These are phyloP conservation scores for Sebastes dallii DNA, from an alignment of 2,797 vertebrate genomes.

Conservation along the genomic window DNA sequence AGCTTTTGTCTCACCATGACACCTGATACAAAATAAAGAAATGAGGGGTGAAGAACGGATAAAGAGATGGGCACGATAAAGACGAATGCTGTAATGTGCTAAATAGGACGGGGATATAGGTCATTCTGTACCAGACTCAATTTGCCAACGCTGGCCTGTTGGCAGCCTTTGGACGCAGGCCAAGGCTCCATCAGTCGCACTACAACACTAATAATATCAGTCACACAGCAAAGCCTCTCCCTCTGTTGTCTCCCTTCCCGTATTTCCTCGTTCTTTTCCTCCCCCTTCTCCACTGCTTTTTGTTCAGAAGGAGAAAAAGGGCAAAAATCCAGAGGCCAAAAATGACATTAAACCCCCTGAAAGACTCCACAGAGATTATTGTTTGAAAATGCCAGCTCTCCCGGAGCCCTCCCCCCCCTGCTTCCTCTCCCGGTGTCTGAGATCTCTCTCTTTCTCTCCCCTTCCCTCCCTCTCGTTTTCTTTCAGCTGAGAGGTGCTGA, in stretches of 20 bases:
- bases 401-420: neutral
- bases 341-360: constrained; percentile 71
- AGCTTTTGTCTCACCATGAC: constrained; percentile 17
- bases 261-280: constrained; percentile 40
- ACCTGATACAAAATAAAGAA: neutral
- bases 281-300: constrained; percentile 37
- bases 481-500: constrained; percentile 74
- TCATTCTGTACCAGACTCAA: constrained; percentile 68
- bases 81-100: constrained; percentile 45
- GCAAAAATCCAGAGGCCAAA: constrained; percentile 71
- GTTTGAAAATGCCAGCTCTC: constrained; percentile 70
- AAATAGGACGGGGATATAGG: constrained; percentile 74
- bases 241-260: constrained; percentile 42
- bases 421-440: constrained; percentile 13
- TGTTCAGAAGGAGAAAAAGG: constrained; percentile 59
- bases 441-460: constrained; percentile 23
- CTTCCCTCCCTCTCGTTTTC: constrained; percentile 57
- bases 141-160: constrained; percentile 63
- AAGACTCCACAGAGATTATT: constrained; percentile 72
- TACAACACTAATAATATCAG: constrained; percentile 66
- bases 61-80: constrained; percentile 24
- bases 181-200: constrained; percentile 64
- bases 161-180: constrained; percentile 64
- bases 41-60: neutral
- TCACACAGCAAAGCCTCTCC: constrained; percentile 38